Conservation (phyloP, 2,113 vertebrate species). For the Notarius quadriscutis region DNA sequence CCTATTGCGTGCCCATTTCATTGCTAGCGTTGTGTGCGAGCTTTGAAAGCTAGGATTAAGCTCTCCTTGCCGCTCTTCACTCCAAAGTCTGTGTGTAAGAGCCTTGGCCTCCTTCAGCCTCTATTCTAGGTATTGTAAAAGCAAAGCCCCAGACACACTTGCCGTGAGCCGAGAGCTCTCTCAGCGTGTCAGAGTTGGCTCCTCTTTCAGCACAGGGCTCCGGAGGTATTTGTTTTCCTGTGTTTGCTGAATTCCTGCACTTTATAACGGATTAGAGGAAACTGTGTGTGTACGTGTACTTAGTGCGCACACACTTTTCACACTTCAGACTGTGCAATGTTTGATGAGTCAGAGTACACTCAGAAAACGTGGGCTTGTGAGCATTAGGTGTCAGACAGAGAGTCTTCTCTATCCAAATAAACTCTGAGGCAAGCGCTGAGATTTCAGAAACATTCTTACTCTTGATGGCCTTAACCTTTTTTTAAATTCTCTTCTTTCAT, state of each 20-base stretch:
- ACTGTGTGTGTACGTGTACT: neutral
- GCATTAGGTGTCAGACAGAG: slow-evolving; percentile 1
- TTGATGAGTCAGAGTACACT: slow-evolving; percentile 34
- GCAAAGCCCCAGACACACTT: slow-evolving; percentile 60
- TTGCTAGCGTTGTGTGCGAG: slow-evolving; percentile 68
- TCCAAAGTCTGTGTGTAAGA: slow-evolving; percentile 67
- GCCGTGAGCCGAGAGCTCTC: slow-evolving; percentile 66
- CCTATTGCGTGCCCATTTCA: slow-evolving; percentile 61
- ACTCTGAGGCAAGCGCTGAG: neutral
- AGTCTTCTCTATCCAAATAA: slow-evolving; percentile 1
- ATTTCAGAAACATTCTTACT: neutral
- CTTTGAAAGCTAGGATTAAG: slow-evolving; percentile 69
- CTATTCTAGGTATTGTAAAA: slow-evolving; percentile 60
- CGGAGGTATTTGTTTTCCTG: slow-evolving; percentile 66
- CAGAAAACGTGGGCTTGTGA: slow-evolving; percentile 13
- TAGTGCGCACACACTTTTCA: neutral
- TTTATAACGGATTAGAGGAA: slow-evolving; percentile 68
- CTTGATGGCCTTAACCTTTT: neutral
- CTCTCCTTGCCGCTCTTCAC: slow-evolving; percentile 54
- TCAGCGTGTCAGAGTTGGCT: slow-evolving; percentile 73
- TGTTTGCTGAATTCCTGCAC: slow-evolving; percentile 63
- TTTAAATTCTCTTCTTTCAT: neutral
- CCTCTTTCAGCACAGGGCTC: slow-evolving; percentile 59
- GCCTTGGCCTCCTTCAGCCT: slow-evolving; percentile 75
- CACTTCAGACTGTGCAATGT: neutral